These are phyloP conservation scores for Collichthys lucidus DNA, from an alignment of 2,113 vertebrate species.

Conservation along the genomic window DNA sequence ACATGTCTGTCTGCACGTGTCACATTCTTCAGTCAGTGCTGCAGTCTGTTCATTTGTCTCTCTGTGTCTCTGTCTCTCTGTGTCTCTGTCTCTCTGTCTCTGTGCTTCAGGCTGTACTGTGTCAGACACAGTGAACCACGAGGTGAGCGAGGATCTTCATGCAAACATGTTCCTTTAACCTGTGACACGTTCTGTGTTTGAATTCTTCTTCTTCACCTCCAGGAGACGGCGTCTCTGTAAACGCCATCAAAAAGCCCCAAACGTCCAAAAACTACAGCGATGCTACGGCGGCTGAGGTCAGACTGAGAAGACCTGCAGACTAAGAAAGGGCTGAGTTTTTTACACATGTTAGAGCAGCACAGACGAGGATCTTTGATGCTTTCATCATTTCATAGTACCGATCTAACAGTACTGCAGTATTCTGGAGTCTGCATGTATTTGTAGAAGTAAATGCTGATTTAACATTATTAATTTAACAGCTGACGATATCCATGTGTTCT, in stretches of 20 bases:
- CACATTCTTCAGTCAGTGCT: neutral
- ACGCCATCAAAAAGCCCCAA: neutral
- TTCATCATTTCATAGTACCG: too few relatives aligned
- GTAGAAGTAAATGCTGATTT: neutral
- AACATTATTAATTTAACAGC: too few relatives aligned
- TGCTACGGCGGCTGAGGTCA: conserved; percentile 35
- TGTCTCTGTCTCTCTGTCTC: conserved; percentile 20
- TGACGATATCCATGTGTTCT: conserved; percentile 2
- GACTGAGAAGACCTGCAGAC: neutral
- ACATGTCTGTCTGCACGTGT: neutral
- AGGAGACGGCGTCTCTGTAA: neutral
- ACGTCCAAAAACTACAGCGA: neutral
- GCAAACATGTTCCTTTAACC: neutral
- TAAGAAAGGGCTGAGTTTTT: too few relatives aligned
- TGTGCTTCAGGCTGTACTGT: conserved; percentile 67
- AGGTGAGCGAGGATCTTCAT: conserved; percentile 1
- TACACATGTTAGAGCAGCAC: too few relatives aligned
- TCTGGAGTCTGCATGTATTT: neutral
- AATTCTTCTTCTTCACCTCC: conserved; percentile 1
- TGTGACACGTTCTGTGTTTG: neutral
- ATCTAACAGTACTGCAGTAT: neutral
- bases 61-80: conserved; percentile 13
- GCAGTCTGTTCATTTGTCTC: neutral
- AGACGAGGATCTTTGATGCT: too few relatives aligned
- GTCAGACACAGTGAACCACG: neutral